These are phyloP conservation scores for Drosophila gaucha DNA, from an alignment of 2,888 invertebrate species.

Conservation along the genomic window DNA sequence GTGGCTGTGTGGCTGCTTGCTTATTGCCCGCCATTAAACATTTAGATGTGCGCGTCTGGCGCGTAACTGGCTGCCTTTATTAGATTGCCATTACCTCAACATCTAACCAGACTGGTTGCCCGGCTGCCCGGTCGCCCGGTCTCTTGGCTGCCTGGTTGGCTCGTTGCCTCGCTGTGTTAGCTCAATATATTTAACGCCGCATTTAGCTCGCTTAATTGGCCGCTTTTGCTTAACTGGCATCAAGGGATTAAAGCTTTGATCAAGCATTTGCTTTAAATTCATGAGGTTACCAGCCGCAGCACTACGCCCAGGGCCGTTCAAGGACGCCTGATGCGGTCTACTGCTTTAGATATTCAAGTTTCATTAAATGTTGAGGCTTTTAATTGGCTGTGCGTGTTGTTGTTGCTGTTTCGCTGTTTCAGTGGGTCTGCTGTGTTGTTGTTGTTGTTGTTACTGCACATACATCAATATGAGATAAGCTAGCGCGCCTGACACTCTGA, in stretches of 20 bases:
- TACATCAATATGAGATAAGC: conserved; percentile 71
- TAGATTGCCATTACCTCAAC: conserved; percentile 61
- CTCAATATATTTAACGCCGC: conserved; percentile 69
- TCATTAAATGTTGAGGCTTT: conserved; percentile 66
- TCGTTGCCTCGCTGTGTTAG: conserved; percentile 25
- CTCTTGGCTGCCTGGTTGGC: conserved; percentile 10
- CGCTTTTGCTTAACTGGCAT: conserved; percentile 70
- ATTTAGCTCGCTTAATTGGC: conserved; percentile 74
- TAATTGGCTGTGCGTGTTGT: conserved; percentile 52
- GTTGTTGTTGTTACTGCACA: conserved; percentile 25
- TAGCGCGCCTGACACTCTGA: conserved; percentile 57
- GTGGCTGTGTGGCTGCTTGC: conserved; percentile 44
- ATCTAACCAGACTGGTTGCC: conserved; percentile 28
- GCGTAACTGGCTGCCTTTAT: conserved; percentile 58
- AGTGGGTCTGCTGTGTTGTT: conserved; percentile 7
- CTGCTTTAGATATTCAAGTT: conserved; percentile 57
- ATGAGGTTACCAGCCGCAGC: conserved; percentile 33
- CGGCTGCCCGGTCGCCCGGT: conserved; percentile 15
- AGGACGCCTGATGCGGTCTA: conserved; percentile 42
- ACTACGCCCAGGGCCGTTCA: conserved; percentile 32
- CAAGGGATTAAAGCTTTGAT: conserved; percentile 75
- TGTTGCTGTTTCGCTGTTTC: conserved; percentile 4
- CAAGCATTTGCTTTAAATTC: conserved; percentile 74
- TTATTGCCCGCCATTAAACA: conserved; percentile 66
- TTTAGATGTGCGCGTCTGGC: conserved; percentile 64